Conservation (phyloP, 2,888 invertebrate species). For the Malacosoma neustria region DNA sequence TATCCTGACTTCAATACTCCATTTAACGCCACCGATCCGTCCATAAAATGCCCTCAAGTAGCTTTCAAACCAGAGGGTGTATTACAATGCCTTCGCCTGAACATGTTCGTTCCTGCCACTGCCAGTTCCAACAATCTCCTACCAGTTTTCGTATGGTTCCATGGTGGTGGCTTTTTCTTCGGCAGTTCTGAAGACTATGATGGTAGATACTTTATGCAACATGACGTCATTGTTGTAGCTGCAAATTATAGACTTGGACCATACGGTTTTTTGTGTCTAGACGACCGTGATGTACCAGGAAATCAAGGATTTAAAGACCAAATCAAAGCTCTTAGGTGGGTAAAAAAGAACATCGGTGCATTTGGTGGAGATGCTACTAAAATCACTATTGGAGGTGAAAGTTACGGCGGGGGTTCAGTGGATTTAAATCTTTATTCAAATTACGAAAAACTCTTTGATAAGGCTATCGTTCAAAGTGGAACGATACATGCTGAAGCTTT, state of each 20-base stretch:
- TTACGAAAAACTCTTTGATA: slow-evolving; percentile 31
- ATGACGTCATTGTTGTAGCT: slow-evolving; percentile 33
- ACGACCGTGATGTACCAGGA: slow-evolving; percentile 31
- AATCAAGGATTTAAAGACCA: slow-evolving; percentile 52
- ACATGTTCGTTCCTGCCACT: slow-evolving; percentile 28
- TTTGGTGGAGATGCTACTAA: slow-evolving; percentile 39
- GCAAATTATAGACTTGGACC: slow-evolving; percentile 47
- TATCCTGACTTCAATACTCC: slow-evolving; percentile 24
- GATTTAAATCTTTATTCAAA: slow-evolving; percentile 37
- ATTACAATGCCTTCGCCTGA: slow-evolving; percentile 30
- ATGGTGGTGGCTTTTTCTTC: slow-evolving; percentile 40
- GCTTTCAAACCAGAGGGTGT: slow-evolving; percentile 14
- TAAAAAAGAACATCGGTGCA: slow-evolving; percentile 34
- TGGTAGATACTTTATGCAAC: slow-evolving; percentile 31
- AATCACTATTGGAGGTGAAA: slow-evolving; percentile 45
- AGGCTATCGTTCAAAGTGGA: slow-evolving; percentile 42
- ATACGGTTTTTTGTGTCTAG: slow-evolving; percentile 48
- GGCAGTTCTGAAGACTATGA: slow-evolving; percentile 37
- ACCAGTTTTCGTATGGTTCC: slow-evolving; percentile 48
- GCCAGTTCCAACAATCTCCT: slow-evolving; percentile 15
- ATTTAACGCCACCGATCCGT: slow-evolving; percentile 31
- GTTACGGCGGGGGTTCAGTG: slow-evolving; percentile 41
- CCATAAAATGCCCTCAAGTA: slow-evolving; percentile 32
- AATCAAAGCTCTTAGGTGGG: slow-evolving; percentile 37
- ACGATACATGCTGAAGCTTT: slow-evolving; percentile 23